phyloP scores from a whole-genome alignment of 2,113 vertebrate species.

The Ammodytes dubius region DNA sequence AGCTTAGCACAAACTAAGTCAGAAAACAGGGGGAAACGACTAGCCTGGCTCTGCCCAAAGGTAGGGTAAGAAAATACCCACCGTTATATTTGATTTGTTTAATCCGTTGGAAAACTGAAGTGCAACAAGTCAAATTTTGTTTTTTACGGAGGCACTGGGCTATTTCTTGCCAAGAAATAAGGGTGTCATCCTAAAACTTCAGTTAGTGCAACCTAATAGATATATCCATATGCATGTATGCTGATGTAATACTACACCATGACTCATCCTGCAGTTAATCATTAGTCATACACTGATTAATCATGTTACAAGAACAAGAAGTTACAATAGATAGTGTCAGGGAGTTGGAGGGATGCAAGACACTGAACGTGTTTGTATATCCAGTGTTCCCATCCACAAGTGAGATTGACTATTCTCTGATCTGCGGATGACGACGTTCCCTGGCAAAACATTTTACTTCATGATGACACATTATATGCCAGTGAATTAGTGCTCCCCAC shows the following conservation, averaged over 20 bases:
- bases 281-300: not conserved
- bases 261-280: conserved; percentile 21
- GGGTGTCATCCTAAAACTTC: no score
- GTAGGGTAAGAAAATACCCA: not conserved
- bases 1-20: not conserved
- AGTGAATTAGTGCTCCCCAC: conserved; percentile 38
- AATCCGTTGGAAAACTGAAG: not conserved
- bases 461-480: conserved; percentile 18
- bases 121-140: not conserved
- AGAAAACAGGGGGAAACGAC: not conserved
- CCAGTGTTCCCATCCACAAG: conserved; percentile 15
- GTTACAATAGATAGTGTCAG: not conserved
- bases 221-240: not conserved
- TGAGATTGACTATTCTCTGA: conserved; percentile 22
- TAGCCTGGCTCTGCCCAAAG: not conserved
- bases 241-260: not conserved
- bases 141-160: not conserved
- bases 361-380: conserved; percentile 4
- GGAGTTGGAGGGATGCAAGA: conserved; percentile 10
- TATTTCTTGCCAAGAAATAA: no score
- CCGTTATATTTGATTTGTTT: not conserved
- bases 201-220: not conserved
- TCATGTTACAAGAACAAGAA: not conserved
- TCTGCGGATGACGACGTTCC: not conserved
- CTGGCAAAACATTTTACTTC: conserved; percentile 28